These are phyloP conservation scores for Peucedramus taeniatus DNA, from an alignment of 2,113 vertebrate genomes.

Conservation along the genomic window DNA sequence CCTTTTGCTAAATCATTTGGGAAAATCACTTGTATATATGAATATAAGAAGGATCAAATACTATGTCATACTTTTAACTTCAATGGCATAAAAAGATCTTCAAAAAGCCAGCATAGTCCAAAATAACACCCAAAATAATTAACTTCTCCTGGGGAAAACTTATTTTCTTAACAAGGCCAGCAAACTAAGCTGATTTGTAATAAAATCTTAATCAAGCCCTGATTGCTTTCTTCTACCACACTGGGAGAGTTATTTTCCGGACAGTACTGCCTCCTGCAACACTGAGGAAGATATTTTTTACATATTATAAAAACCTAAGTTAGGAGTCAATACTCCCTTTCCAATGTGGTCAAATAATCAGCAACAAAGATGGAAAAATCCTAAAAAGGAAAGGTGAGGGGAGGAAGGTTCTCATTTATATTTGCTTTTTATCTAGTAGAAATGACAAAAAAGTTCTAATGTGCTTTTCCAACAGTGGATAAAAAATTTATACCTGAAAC, in stretches of 20 bases:
- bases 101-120: not conserved
- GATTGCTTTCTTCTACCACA: not conserved
- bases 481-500: not conserved
- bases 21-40: not conserved
- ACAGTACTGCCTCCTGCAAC: not conserved
- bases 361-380: not conserved
- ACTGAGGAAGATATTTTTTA: not conserved
- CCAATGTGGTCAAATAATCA: not conserved
- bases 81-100: not conserved
- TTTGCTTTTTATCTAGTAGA: not conserved
- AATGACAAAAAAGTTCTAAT: not conserved
- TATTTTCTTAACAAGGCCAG: not conserved
- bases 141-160: not conserved
- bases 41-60: not conserved
- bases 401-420: not conserved
- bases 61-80: not conserved
- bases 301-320: not conserved
- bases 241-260: not conserved
- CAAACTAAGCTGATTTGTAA: not conserved
- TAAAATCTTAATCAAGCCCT: not conserved
- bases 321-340: not conserved
- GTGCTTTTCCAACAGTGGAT: not conserved
- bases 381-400: fast-evolving
- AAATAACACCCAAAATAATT: not conserved
- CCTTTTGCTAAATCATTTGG: not conserved